Evolutionary conservation across 35 echinoderm and acorn worm genomes (phyloP).

Genomic region (Diadema setosum): DNA sequence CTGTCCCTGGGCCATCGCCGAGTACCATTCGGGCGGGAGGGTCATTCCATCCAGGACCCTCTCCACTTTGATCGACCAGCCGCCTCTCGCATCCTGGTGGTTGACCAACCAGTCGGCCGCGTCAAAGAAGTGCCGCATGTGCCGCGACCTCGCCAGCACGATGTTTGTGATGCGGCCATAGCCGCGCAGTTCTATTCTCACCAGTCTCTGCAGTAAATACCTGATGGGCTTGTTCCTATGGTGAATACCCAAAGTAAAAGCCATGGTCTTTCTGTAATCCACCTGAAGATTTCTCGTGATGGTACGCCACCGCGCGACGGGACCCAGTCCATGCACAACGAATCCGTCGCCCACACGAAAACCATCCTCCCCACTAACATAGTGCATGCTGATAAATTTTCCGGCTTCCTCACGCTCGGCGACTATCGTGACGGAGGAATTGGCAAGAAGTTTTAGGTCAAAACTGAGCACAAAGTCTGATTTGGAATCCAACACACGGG

Average conservation of each 20-base stretch:
- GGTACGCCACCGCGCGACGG: constrained; percentile 45
- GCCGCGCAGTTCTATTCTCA: constrained; percentile 61
- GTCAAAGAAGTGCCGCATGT: constrained; percentile 85
- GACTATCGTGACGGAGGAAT: constrained; percentile 50
- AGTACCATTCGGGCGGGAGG: constrained; percentile 78
- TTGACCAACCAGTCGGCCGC: constrained; percentile 71
- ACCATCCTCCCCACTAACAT: constrained; percentile 22
- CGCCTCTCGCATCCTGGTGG: constrained; percentile 74
- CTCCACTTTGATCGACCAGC: constrained; percentile 77
- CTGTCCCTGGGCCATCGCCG: constrained; percentile 91
- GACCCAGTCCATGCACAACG: constrained; percentile 66
- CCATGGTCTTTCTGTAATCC: constrained; percentile 72
- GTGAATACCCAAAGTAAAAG: too few relatives aligned
- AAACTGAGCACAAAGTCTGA: constrained; percentile 53
- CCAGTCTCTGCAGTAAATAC: constrained; percentile 21
- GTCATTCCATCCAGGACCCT: constrained; percentile 55
- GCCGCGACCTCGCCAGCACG: constrained; percentile 45
- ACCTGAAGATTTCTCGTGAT: constrained; percentile 69
- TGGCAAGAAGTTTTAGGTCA: constrained; percentile 54
- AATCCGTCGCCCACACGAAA: constrained; percentile 24
- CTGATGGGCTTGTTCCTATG: neutral
- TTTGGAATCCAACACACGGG: neutral
- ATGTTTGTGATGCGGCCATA: constrained; percentile 77
- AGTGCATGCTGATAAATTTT: constrained; percentile 38
- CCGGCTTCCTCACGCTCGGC: constrained; percentile 58